These are phyloP conservation scores for Lithophane leautieri DNA, from an alignment of 2,888 invertebrate species.

Conservation along the genomic window DNA sequence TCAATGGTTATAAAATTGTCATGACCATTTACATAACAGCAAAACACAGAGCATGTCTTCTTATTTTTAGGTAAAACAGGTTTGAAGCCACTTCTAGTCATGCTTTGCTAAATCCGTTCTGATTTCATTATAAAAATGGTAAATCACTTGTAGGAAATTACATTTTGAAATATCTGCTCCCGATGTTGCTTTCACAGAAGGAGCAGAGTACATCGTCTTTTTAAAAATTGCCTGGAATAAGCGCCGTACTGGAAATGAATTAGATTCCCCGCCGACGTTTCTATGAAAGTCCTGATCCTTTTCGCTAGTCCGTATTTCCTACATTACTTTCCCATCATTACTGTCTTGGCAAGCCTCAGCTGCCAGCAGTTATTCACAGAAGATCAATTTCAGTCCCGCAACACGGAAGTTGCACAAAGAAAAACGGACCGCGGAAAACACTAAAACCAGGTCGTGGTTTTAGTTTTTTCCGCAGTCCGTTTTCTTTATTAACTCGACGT, in stretches of 20 bases:
- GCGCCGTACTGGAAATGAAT: neutral
- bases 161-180: neutral
- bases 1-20: too few relatives aligned
- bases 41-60: conserved; percentile 20
- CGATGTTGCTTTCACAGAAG: too few relatives aligned
- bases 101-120: neutral
- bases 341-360: neutral
- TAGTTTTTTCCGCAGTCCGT: too few relatives aligned
- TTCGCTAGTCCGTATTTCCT: neutral
- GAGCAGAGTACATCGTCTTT: neutral
- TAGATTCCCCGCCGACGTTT: neutral
- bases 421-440: neutral
- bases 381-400: neutral
- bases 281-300: neutral
- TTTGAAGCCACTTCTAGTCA: conserved; percentile 1
- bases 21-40: neutral
- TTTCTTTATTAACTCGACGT: neutral
- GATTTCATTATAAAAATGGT: neutral
- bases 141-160: neutral
- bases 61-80: conserved; percentile 26
- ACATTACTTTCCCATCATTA: neutral
- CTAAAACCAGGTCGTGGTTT: neutral
- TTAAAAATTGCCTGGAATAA: neutral
- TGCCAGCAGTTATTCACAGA: neutral
- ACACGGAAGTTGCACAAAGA: neutral